These are phyloP conservation scores for Cyclargus thomasi DNA, from an alignment of 1,140 invertebrate species.

Conservation along the genomic window DNA sequence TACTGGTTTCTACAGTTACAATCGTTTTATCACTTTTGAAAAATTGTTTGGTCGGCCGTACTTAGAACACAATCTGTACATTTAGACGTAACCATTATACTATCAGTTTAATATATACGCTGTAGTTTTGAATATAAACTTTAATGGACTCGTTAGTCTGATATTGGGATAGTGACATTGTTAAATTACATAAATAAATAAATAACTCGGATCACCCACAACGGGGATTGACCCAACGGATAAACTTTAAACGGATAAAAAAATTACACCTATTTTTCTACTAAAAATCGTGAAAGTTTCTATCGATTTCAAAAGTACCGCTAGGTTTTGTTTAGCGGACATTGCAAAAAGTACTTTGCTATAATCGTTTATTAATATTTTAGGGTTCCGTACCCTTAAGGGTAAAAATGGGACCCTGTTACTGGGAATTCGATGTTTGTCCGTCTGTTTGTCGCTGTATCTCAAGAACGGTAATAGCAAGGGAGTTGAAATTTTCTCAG, in stretches of 20 bases:
- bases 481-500: too few species aligned
- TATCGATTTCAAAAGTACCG: neutral
- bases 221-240: neutral
- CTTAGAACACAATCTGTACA: neutral
- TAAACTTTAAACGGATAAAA: neutral
- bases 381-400: too few species aligned
- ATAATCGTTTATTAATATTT: neutral
- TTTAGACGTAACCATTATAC: constrained; percentile 12
- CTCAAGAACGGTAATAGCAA: too few species aligned
- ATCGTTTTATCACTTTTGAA: constrained; percentile 13
- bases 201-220: constrained; percentile 6
- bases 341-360: neutral
- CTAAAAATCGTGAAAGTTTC: neutral
- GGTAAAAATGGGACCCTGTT: too few species aligned
- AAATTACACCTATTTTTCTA: constrained; percentile 3
- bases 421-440: too few species aligned
- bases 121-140: neutral
- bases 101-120: constrained; percentile 9
- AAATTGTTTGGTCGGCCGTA: constrained; percentile 1
- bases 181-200: constrained; percentile 7
- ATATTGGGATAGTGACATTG: constrained; percentile 9
- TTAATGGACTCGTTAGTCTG: neutral
- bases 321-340: neutral
- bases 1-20: constrained; percentile 7
- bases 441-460: too few species aligned